Conservation (phyloP, 1,140 invertebrate species). For the Hylaeus volcanicus region DNA sequence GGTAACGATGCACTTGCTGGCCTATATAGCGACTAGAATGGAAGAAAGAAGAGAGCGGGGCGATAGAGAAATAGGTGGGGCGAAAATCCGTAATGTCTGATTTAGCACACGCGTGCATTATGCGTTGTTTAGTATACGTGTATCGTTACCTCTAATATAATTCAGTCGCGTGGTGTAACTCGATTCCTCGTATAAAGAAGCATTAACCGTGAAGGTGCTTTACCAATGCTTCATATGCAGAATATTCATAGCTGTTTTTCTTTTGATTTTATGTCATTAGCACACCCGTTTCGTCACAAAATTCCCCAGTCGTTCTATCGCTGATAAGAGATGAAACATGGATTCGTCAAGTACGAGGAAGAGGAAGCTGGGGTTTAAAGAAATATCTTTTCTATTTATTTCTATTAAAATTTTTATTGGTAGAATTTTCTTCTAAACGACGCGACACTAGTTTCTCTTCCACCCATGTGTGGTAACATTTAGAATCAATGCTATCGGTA, state of each 20-base stretch:
- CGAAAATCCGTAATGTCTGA: slow-evolving; percentile 12
- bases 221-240: neutral
- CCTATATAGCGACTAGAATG: slow-evolving; percentile 35
- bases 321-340: too few species aligned
- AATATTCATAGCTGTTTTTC: neutral
- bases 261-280: neutral
- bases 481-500: neutral
- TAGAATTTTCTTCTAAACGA: too few species aligned
- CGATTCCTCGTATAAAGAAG: neutral
- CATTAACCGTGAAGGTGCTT: neutral
- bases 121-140: neutral
- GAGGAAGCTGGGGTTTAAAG: too few species aligned
- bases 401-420: too few species aligned
- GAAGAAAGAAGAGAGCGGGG: slow-evolving; percentile 38
- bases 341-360: too few species aligned
- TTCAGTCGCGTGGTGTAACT: neutral
- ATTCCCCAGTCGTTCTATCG: neutral
- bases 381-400: too few species aligned
- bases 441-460: too few species aligned
- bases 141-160: neutral
- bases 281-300: neutral
- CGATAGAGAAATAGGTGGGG: slow-evolving; percentile 9
- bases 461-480: neutral
- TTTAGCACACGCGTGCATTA: slow-evolving; percentile 1
- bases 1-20: slow-evolving; percentile 10